phyloP scores from a whole-genome alignment of 1,140 invertebrate species.

The Cyclina sinensis region DNA sequence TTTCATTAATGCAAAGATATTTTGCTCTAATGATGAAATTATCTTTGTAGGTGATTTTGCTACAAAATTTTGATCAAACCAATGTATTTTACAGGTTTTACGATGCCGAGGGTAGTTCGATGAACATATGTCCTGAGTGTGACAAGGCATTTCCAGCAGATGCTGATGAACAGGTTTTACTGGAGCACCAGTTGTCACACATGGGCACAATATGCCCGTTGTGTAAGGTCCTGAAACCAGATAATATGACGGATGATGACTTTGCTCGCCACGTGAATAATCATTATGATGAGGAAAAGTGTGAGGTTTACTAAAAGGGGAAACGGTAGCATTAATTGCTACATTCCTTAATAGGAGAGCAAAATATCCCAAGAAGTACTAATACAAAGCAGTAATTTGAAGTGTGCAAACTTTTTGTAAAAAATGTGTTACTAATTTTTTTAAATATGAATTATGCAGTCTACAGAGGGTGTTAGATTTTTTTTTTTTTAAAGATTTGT shows the following conservation, averaged over 20 bases:
- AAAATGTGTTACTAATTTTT: no score
- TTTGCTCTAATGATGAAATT: no score
- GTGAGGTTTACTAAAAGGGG: not conserved
- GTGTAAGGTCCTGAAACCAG: conserved; percentile 53
- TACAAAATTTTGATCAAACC: no score
- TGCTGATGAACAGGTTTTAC: conserved; percentile 41
- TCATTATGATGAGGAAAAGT: conserved; percentile 26
- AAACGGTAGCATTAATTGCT: not conserved
- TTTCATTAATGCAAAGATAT: no score
- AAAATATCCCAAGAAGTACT: no score
- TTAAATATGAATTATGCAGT: no score
- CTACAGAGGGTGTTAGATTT: no score
- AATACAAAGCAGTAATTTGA: no score
- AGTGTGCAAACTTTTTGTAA: no score
- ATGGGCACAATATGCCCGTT: conserved; percentile 41
- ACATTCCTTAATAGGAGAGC: no score
- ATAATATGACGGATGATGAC: conserved; percentile 56
- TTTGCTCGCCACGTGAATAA: conserved; percentile 42
- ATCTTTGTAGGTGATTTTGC: no score
- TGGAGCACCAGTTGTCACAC: conserved; percentile 59
- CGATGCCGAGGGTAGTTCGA: conserved; percentile 50
- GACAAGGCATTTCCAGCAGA: conserved; percentile 47
- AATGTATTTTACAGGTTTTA: conserved; percentile 49
- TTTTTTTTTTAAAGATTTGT: no score
- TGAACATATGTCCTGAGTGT: conserved; percentile 58